A percentile compares a stretch with the other conserved stretches of the same genome.
Evolutionary conservation across 2,797 vertebrate species (phyloP).

Genomic region (Alauda arvensis): DNA sequence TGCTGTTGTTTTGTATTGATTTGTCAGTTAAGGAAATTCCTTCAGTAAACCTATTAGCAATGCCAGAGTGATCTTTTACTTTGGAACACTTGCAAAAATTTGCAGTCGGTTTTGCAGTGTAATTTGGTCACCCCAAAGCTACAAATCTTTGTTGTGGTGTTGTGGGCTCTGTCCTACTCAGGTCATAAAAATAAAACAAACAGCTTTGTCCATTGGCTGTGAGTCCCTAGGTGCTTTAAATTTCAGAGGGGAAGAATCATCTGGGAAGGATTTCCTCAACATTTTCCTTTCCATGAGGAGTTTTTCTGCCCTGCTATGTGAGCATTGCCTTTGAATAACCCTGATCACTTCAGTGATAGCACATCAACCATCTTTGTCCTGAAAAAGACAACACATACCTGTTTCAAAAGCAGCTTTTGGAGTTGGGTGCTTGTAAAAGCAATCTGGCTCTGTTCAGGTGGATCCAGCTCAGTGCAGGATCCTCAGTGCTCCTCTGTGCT

Average conservation of each 20-base stretch:
- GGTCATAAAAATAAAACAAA: neutral
- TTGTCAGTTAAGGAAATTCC: neutral
- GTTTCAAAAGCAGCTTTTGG: neutral
- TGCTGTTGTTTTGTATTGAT: conserved; percentile 19
- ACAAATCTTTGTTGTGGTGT: neutral
- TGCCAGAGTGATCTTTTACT: neutral
- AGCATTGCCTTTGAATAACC: neutral
- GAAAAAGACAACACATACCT: neutral
- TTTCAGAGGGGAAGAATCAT: neutral
- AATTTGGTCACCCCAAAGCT: neutral
- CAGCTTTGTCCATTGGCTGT: neutral
- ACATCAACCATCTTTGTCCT: neutral
- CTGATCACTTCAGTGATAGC: neutral
- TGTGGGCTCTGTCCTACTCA: neutral
- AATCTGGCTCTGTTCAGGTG: neutral
- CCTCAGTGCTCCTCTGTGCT: neutral
- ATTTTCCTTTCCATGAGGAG: neutral
- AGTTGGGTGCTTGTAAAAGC: neutral
- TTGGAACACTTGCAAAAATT: neutral
- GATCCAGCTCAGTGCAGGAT: neutral
- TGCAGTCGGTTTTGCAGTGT: neutral
- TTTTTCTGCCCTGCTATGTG: neutral
- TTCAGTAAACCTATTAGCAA: neutral
- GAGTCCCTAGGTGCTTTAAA: neutral
- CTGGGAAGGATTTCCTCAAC: neutral